Conservation (phyloP, 2,888 invertebrate species). For the Pemphredon lugubris region DNA sequence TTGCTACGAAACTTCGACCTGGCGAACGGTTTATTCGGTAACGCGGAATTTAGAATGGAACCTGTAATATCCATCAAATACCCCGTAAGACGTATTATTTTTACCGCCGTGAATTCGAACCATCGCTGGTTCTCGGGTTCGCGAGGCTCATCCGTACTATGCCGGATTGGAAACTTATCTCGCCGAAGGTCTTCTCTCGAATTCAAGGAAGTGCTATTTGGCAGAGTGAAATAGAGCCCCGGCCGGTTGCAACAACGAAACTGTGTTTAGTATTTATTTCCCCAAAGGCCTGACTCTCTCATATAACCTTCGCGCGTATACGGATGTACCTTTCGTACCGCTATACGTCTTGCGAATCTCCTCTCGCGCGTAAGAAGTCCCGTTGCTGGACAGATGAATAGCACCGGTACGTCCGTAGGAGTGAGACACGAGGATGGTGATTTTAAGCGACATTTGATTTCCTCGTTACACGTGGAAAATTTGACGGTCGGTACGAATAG, state of each 20-base stretch:
- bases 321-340: constrained; percentile 26
- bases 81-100: neutral
- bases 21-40: constrained; percentile 21
- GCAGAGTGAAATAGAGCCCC: constrained; percentile 31
- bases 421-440: constrained; percentile 7
- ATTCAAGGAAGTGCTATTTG: constrained; percentile 13
- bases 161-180: constrained; percentile 23
- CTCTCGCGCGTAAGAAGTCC: constrained; percentile 12
- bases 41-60: neutral
- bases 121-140: neutral
- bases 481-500: neutral
- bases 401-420: neutral
- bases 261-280: constrained; percentile 63
- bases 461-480: neutral
- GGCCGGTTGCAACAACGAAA: constrained; percentile 29
- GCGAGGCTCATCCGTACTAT: neutral
- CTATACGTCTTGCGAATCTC: constrained; percentile 36
- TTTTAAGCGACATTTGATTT: constrained; percentile 27
- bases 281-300: constrained; percentile 45
- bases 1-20: constrained; percentile 40
- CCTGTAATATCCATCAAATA: neutral
- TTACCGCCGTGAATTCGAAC: neutral
- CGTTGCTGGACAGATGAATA: constrained; percentile 33
- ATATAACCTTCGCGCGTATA: neutral
- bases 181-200: constrained; percentile 19